Evolutionary conservation across 1,140 invertebrate genomes (phyloP), one percentile per base, ranked within the genome.

Genomic region (Gryllus bimaculatus): DNA sequence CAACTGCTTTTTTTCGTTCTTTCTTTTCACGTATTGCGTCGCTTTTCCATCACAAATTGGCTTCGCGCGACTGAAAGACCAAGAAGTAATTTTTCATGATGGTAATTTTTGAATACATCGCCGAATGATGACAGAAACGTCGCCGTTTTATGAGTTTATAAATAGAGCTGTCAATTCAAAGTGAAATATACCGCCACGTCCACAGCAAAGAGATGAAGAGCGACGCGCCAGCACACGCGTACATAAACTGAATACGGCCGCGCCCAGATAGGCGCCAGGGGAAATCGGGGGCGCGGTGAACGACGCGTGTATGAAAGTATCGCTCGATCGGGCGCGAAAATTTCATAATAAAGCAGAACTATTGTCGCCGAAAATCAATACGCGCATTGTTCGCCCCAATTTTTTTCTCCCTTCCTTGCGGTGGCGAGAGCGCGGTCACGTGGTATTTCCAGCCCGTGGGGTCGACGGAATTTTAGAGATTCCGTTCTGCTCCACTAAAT

Each of bases 301-400:
- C 54, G 10, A 7, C 1, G 54, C 18, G 10, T 66, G 7, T 66
- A 66, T 66, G 54, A 66, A 66, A 66, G 54, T 66, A 66, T 66
- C 54, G 54, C 54, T 2, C 18, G 18, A 18, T 18, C 10, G 54
- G 54, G 54, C 54, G 54, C 18, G 54, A 66, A 66, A 66, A 66
- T 66, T 66, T 66, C 54, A 66, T 66, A 66, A 66, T 66, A 66
- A 66, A 66, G 54, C 54, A 66, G 54, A 13, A 66, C 54, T 66
- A 66, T 66, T 66, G 54, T 66, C 54, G 54, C 18, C 18, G 54
- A 66, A 66, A 66, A 66, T 66, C 54, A 66, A 66, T 66, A 66
- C 7, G 54, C 54, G 54, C 54, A 13, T 66, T 66, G 54, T 66
- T 66, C 54, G 54, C 18, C 54, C 1, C 1, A 66, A 3, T 66